phyloP scores from a whole-genome alignment of 2,888 invertebrate species.

The Agonopterix subpropinquella region DNA sequence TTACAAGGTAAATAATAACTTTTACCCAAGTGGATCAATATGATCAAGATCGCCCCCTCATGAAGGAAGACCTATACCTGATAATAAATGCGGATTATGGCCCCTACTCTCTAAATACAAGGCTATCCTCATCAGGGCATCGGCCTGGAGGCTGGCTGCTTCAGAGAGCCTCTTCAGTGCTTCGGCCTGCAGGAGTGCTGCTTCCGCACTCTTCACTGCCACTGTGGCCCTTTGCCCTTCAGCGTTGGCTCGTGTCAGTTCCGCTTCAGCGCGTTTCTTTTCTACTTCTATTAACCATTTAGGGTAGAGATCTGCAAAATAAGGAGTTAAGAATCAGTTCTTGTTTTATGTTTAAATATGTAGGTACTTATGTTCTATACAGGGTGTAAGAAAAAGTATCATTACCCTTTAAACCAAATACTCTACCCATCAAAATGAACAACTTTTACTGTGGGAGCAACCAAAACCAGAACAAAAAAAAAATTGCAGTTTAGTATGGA shows the following conservation, averaged over 20 bases:
- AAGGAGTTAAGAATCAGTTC: not conserved
- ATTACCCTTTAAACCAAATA: too few species aligned
- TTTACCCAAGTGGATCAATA: not conserved
- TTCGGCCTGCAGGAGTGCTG: slow-evolving; percentile 42
- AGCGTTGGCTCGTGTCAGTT: slow-evolving; percentile 42
- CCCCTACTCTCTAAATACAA: slow-evolving; percentile 27
- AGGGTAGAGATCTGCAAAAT: slow-evolving; percentile 40
- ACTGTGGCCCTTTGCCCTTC: slow-evolving; percentile 36
- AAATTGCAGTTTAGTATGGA: too few species aligned
- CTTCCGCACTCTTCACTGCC: slow-evolving; percentile 39
- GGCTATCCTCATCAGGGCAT: slow-evolving; percentile 46
- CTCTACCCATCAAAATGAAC: too few species aligned
- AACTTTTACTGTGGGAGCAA: too few species aligned
- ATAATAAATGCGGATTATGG: slow-evolving; percentile 21
- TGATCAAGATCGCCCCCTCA: not conserved
- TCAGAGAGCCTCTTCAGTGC: slow-evolving; percentile 43
- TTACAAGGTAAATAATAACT: too few species aligned
- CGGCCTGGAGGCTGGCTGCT: slow-evolving; percentile 42
- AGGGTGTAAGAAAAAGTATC: too few species aligned
- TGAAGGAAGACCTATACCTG: not conserved
- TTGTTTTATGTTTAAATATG: too few species aligned
- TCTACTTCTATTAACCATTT: slow-evolving; percentile 57
- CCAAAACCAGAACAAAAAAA: too few species aligned
- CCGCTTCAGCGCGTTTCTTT: slow-evolving; percentile 50
- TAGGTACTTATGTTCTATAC: too few species aligned